Conservation (phyloP, 2,888 invertebrate species). For the Papilio protenor region DNA sequence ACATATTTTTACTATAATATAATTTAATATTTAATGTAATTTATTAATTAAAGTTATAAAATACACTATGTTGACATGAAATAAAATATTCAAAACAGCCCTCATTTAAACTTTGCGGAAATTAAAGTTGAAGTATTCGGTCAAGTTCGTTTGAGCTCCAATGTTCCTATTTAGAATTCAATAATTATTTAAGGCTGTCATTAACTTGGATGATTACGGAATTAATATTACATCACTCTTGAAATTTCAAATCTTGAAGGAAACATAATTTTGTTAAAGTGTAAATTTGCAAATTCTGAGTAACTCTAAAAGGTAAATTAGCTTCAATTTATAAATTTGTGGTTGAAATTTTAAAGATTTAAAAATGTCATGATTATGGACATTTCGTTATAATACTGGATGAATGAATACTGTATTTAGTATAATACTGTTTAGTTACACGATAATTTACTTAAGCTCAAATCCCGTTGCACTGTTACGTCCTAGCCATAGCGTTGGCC, state of each 20-base stretch:
- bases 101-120: constrained; percentile 36
- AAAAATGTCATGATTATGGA: neutral
- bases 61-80: constrained; percentile 21
- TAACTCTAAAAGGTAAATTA: neutral
- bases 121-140: constrained; percentile 37
- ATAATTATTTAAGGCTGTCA: constrained; percentile 43
- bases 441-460: constrained; percentile 44
- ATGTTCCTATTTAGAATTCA: constrained; percentile 40
- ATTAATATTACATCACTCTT: constrained; percentile 41
- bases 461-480: constrained; percentile 50
- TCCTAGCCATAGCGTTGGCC: constrained; percentile 58
- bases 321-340: neutral
- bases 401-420: neutral
- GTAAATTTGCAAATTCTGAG: constrained; percentile 16
- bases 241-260: constrained; percentile 22
- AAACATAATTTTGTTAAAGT: constrained; percentile 20
- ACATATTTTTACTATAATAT: neutral
- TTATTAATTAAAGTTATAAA: constrained; percentile 1
- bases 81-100: constrained; percentile 32
- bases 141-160: constrained; percentile 29
- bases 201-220: constrained; percentile 42
- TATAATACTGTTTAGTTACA: constrained; percentile 43
- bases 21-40: neutral
- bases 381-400: neutral
- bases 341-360: neutral